Evolutionary conservation across 2,113 vertebrate species (phyloP), one percentile per base, ranked within the genome.

Genomic region (Nothocercus nigrocapillus): DNA sequence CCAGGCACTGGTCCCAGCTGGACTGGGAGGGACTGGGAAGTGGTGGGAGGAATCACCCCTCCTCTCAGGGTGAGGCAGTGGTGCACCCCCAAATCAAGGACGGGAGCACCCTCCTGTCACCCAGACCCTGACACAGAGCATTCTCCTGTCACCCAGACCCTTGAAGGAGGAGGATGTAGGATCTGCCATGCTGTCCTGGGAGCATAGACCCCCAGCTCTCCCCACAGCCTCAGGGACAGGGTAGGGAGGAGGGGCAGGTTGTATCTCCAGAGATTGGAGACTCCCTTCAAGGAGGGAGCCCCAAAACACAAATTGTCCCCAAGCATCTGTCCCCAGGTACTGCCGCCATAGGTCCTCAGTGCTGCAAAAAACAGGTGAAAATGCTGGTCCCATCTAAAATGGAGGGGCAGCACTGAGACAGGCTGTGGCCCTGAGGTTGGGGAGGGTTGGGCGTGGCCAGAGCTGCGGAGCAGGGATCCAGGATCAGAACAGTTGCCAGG

Each of bases 141-240:
- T 63, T 81, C 63, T 86, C 14, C 83, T 20, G 45, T 14, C 64
- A 19, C 25, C 4, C 36, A 25, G 14, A 19, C 30, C 44, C 38
- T n/a, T 25, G 0, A 6, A 49, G 51, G 28, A 93, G n/a, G 24
- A 38, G 30, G 11, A 21, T 0, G 0, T 19, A 64, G 75, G 10
- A 85, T 30, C 17, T 8, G 54, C 40, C 30, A 17, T 27, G 32
- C 56, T 32, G 42, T 13, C 24, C 34, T 13, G 49, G 40, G 21
- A 42, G 44, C 64, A 77, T 59, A 16, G 54, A 40, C 7, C 32
- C 32, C 28, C 27, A 34, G 18, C 49, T 49, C 69, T 34, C 44
- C 5, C 21, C 36, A 3, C 76, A 62, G 82, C 17, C 13, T 32
- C 5, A 68, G 12, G 32, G 32, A 22, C 18, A 14, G 47, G 32